A percentile compares a stretch with the other conserved stretches of the same genome.
phyloP scores from a whole-genome alignment of 2,888 invertebrate genomes.

The Rotaria socialis region DNA sequence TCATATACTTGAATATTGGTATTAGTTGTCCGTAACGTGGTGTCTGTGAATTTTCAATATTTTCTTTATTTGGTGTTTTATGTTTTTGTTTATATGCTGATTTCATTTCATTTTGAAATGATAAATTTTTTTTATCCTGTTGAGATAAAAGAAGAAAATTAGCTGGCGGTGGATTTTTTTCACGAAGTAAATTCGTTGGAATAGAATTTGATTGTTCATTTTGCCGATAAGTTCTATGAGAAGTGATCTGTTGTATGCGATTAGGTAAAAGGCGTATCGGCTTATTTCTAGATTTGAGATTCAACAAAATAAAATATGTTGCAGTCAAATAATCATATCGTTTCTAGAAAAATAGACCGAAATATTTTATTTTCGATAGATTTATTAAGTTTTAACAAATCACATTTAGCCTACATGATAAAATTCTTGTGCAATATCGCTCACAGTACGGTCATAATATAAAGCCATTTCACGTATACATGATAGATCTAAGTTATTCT shows the following conservation, averaged over 20 bases:
- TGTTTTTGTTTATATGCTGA: background rate
- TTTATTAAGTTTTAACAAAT: background rate
- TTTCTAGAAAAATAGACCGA: constrained; percentile 60
- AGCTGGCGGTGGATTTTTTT: background rate
- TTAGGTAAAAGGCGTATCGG: constrained; percentile 58
- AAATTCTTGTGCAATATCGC: background rate
- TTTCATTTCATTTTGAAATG: background rate
- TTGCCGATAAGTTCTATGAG: background rate
- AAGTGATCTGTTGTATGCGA: background rate
- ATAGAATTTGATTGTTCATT: background rate
- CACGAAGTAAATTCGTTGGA: background rate
- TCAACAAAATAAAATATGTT: constrained; percentile 69
- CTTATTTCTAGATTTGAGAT: constrained; percentile 65
- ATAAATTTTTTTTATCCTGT: background rate
- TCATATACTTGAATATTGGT: background rate
- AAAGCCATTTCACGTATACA: background rate
- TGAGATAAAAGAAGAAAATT: background rate
- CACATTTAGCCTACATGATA: background rate
- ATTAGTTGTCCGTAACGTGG: background rate
- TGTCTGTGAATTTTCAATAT: background rate
- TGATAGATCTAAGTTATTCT: background rate
- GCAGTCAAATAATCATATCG: constrained; percentile 71
- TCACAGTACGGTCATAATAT: background rate
- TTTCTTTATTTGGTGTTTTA: constrained; percentile 14
- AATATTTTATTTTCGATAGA: background rate